These are phyloP conservation scores for Lepidurus couesii DNA, from an alignment of 1,140 invertebrate genomes.

Conservation along the genomic window DNA sequence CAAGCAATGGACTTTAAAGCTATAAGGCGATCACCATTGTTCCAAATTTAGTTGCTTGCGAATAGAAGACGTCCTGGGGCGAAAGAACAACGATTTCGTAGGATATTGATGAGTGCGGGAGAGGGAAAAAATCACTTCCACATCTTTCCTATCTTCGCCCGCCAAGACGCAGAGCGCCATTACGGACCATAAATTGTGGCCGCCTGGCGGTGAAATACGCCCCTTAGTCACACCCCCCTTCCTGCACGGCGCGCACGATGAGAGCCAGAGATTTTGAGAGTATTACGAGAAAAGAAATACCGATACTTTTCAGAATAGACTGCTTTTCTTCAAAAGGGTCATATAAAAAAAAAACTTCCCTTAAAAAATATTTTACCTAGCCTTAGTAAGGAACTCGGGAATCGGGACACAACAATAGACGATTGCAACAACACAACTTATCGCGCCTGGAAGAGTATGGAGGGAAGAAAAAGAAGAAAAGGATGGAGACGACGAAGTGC, in stretches of 20 bases:
- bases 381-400: no score
- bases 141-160: not conserved
- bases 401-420: no score
- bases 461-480: not conserved
- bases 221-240: conserved; percentile 4
- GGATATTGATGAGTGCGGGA: not conserved
- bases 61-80: not conserved
- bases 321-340: not conserved
- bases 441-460: not conserved
- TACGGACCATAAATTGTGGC: not conserved
- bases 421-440: not conserved
- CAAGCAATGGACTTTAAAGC: not conserved
- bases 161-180: conserved; percentile 13
- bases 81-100: not conserved
- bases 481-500: not conserved
- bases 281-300: not conserved
- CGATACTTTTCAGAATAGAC: not conserved
- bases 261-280: not conserved
- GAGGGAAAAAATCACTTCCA: conserved; percentile 2
- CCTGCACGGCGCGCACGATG: not conserved
- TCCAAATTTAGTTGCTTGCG: not conserved
- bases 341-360: no score
- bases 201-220: conserved; percentile 15
- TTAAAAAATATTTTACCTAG: no score
- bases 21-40: not conserved